Conservation (phyloP, 2,797 vertebrate species). For the Gorsachius magnificus region DNA sequence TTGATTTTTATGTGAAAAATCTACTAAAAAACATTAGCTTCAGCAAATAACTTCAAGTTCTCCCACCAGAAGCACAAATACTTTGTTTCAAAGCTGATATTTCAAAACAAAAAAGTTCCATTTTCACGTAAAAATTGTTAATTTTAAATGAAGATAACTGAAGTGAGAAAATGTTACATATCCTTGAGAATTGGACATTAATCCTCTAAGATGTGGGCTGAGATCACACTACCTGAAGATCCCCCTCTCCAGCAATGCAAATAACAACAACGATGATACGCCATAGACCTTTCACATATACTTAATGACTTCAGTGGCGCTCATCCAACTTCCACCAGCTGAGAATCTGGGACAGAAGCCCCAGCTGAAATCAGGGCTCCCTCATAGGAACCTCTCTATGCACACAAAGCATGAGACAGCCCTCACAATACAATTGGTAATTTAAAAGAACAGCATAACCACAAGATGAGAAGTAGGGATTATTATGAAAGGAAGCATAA, state of each 20-base stretch:
- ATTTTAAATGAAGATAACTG: neutral
- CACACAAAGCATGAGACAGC: neutral
- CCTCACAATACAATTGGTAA: neutral
- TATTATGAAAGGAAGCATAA: neutral
- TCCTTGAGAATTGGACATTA: neutral
- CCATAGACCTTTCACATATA: neutral
- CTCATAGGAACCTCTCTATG: neutral
- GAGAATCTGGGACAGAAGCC: constrained; percentile 22
- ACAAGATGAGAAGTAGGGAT: neutral
- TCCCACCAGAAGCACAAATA: neutral
- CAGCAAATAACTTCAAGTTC: neutral
- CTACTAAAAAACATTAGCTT: neutral
- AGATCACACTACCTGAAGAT: neutral
- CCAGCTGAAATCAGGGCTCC: neutral
- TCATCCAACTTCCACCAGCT: neutral
- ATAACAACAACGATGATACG: neutral
- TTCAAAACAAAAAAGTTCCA: neutral
- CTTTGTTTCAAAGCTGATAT: neutral
- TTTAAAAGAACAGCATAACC: neutral
- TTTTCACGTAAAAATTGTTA: neutral
- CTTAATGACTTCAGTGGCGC: neutral
- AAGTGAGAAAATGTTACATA: neutral
- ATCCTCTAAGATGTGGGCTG: neutral
- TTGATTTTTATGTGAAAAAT: neutral
- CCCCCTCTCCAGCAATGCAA: neutral